phyloP scores from a whole-genome alignment of 2,888 invertebrate genomes.

The Prenolepis imparis region DNA sequence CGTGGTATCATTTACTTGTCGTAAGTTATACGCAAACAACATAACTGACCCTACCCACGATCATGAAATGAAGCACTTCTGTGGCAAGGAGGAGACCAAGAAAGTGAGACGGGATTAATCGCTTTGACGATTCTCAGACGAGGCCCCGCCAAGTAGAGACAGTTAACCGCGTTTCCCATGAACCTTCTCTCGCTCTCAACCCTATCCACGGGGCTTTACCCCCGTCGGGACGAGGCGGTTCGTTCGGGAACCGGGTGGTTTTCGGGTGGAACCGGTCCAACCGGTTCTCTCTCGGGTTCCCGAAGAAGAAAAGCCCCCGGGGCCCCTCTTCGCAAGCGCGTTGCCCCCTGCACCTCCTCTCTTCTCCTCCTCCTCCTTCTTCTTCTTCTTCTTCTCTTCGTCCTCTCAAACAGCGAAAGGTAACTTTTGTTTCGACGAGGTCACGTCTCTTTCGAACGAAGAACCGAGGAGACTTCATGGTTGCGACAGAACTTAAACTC shows the following conservation, averaged over 20 bases:
- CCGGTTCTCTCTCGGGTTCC: constrained; percentile 76
- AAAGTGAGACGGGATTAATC: constrained; percentile 49
- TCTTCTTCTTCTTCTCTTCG: neutral
- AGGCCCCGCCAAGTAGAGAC: constrained; percentile 66
- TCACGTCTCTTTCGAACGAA: constrained; percentile 69
- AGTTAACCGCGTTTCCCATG: constrained; percentile 84
- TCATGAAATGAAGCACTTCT: constrained; percentile 23
- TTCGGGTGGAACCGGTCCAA: constrained; percentile 83
- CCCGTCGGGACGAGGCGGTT: constrained; percentile 58
- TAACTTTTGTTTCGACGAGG: constrained; percentile 80
- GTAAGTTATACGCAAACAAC: constrained; percentile 18
- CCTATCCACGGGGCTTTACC: constrained; percentile 55
- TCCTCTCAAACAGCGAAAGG: constrained; percentile 67
- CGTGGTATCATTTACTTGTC: neutral
- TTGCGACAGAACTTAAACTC: constrained; percentile 51
- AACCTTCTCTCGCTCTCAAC: constrained; percentile 62
- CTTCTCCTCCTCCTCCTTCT: neutral
- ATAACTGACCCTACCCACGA: constrained; percentile 51
- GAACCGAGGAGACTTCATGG: constrained; percentile 46
- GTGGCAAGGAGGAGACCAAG: constrained; percentile 6
- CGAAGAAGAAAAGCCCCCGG: constrained; percentile 64
- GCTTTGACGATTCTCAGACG: constrained; percentile 31
- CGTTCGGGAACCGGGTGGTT: constrained; percentile 78
- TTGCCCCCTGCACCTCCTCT: constrained; percentile 49
- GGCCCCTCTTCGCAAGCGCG: constrained; percentile 59